phyloP scores from a whole-genome alignment of 2,888 invertebrate genomes.

The Drosophila greeni region DNA sequence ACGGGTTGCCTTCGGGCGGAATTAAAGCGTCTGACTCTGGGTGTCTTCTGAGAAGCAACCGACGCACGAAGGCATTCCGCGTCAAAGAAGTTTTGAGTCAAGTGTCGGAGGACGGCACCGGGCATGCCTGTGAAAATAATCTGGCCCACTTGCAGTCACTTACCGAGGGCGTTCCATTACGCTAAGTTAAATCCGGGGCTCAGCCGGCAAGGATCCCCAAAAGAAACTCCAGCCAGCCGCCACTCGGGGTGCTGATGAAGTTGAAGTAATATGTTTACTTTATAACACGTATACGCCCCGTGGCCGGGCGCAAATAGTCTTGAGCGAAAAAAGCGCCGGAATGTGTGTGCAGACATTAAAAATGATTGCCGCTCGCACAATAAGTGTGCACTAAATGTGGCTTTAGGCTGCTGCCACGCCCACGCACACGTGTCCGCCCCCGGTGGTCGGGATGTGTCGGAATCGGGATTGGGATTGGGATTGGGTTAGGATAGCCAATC shows the following conservation, averaged over 20 bases:
- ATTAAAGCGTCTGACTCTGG: neutral
- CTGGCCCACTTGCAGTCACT: slow-evolving; percentile 23
- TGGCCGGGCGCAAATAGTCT: slow-evolving; percentile 58
- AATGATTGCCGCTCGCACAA: slow-evolving; percentile 62
- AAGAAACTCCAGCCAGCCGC: neutral
- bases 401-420: slow-evolving; percentile 49
- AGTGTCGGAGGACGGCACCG: neutral
- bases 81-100: slow-evolving; percentile 4
- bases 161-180: slow-evolving; percentile 24
- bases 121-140: slow-evolving; percentile 34
- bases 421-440: slow-evolving; percentile 26
- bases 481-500: slow-evolving; percentile 25
- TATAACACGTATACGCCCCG: slow-evolving; percentile 64
- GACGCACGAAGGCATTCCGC: slow-evolving; percentile 1
- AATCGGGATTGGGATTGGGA: neutral
- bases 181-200: slow-evolving; percentile 22
- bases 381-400: slow-evolving; percentile 58
- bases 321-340: slow-evolving; percentile 41
- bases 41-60: neutral
- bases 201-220: neutral
- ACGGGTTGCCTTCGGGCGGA: neutral
- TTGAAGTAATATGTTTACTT: slow-evolving; percentile 61
- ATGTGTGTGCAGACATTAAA: slow-evolving; percentile 63
- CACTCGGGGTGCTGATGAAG: slow-evolving; percentile 29
- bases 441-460: neutral